A percentile compares a stretch with the other conserved stretches of the same genome.
Conservation (phyloP, 2,113 vertebrate genomes). For the Picathartes gymnocephalus region DNA sequence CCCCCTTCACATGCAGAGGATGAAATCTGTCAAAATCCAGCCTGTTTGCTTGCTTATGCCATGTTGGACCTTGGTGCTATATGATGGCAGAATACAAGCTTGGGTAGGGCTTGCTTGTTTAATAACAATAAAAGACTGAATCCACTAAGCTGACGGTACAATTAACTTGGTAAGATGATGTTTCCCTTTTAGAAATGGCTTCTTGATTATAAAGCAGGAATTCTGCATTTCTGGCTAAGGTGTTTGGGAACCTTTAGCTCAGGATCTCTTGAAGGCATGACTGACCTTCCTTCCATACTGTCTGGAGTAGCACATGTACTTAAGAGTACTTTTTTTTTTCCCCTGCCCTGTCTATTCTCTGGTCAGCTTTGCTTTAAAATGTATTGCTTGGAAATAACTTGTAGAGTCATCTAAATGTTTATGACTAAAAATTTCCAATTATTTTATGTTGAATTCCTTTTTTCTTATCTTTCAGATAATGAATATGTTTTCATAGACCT, state of each 20-base stretch:
- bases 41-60: neutral
- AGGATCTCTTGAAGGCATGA: neutral
- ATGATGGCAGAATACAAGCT: neutral
- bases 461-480: conserved; percentile 74
- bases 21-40: neutral
- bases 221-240: neutral
- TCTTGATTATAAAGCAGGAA: neutral
- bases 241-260: neutral
- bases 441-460: neutral
- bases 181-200: neutral
- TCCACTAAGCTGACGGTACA: neutral
- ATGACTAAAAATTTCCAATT: neutral
- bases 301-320: neutral
- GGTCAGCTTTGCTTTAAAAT: neutral
- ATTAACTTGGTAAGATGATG: neutral
- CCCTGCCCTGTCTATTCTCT: neutral
- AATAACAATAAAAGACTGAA: neutral
- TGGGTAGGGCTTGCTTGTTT: neutral
- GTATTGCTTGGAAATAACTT: neutral
- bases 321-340: neutral
- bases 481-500: conserved; percentile 88
- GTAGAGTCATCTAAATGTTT: neutral
- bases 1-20: neutral
- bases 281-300: neutral
- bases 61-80: neutral